phyloP scores from a whole-genome alignment of 2,888 invertebrate genomes.

The Mythimna impura region DNA sequence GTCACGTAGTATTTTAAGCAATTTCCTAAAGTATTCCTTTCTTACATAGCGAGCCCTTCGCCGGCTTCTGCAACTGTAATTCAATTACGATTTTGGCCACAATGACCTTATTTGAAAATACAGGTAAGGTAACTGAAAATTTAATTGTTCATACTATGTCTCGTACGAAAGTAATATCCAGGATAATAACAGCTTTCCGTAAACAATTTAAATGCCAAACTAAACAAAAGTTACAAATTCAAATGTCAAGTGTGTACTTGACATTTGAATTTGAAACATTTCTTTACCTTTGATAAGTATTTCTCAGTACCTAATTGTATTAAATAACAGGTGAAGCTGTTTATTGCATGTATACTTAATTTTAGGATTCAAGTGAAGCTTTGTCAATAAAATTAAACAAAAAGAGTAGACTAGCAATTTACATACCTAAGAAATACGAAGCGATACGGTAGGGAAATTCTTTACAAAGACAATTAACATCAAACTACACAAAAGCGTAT shows the following conservation, averaged over 20 bases:
- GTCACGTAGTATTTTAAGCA: neutral
- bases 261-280: slow-evolving; percentile 27
- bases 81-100: too few species aligned
- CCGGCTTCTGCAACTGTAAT: too few species aligned
- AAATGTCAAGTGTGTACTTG: slow-evolving; percentile 1
- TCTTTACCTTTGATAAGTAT: slow-evolving; percentile 11
- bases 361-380: neutral
- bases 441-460: neutral
- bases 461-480: slow-evolving; percentile 6
- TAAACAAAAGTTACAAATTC: too few species aligned
- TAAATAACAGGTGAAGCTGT: neutral
- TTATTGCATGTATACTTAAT: slow-evolving; percentile 22
- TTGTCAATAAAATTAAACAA: neutral
- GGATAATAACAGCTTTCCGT: slow-evolving; percentile 4
- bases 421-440: neutral
- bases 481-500: slow-evolving; percentile 21
- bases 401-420: neutral
- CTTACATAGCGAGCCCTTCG: too few species aligned
- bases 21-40: neutral
- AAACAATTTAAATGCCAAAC: slow-evolving; percentile 11
- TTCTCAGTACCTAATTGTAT: slow-evolving; percentile 15
- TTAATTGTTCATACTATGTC: neutral
- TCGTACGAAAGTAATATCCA: slow-evolving; percentile 1
- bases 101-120: too few species aligned
- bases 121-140: too few species aligned